These are phyloP conservation scores for Crotalus tigris DNA, from an alignment of 2,113 vertebrate species.

Conservation along the genomic window DNA sequence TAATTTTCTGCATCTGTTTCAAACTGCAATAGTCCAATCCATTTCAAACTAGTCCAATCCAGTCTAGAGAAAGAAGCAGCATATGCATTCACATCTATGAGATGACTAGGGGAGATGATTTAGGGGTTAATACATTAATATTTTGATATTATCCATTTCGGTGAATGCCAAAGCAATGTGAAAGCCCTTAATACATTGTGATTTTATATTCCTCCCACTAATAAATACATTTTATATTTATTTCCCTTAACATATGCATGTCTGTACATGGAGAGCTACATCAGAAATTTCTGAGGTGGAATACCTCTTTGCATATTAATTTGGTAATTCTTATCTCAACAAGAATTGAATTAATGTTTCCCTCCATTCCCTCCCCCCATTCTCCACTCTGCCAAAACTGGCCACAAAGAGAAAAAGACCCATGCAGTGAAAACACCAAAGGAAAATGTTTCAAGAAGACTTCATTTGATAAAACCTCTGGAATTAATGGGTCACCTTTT, in stretches of 20 bases:
- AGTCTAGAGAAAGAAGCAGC: not conserved
- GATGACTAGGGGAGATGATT: not conserved
- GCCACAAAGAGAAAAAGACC: not conserved
- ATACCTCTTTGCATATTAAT: not conserved
- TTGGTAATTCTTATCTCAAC: not conserved
- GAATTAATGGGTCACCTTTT: not conserved
- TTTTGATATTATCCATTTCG: not conserved
- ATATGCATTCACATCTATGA: not conserved
- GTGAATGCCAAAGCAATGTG: not conserved
- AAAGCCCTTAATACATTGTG: not conserved
- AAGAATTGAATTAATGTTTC: not conserved
- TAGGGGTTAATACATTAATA: not conserved
- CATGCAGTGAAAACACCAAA: not conserved
- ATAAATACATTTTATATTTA: not conserved
- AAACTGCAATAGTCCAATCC: not conserved
- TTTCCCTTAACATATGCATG: not conserved
- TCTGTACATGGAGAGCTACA: not conserved
- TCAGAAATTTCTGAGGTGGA: not conserved
- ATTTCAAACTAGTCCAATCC: not conserved
- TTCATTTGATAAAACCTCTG: not conserved
- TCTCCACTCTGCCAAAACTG: conserved; percentile 80
- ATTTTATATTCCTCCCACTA: not conserved
- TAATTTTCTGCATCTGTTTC: not conserved
- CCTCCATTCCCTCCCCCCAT: conserved; percentile 62
- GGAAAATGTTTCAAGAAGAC: not conserved